These are phyloP conservation scores for Oncorhynchus mykiss DNA, from an alignment of 2,113 vertebrate genomes.

Conservation along the genomic window DNA sequence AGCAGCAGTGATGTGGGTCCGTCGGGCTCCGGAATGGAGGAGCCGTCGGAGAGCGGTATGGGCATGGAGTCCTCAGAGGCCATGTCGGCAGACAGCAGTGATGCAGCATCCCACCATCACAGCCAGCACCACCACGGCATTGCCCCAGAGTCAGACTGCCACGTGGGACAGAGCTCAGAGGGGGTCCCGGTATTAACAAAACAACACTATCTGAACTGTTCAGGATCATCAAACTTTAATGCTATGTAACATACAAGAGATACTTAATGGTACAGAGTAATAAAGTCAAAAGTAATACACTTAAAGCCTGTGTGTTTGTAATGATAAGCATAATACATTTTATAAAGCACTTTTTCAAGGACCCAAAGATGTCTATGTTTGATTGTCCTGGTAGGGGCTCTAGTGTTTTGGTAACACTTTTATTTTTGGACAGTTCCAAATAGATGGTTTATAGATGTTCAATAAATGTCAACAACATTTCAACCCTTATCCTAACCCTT, in stretches of 20 bases:
- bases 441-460: too few relatives aligned
- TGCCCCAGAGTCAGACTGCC: slow-evolving; percentile 80
- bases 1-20: slow-evolving; percentile 89
- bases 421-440: too few relatives aligned
- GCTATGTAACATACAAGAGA: too few relatives aligned
- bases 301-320: too few relatives aligned
- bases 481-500: too few relatives aligned
- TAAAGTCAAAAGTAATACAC: too few relatives aligned
- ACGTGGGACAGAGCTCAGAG: slow-evolving; percentile 91
- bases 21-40: slow-evolving; percentile 76
- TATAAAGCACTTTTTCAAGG: too few relatives aligned
- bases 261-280: too few relatives aligned
- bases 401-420: background rate
- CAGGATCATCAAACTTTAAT: too few relatives aligned
- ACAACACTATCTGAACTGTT: too few relatives aligned
- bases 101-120: slow-evolving; percentile 58
- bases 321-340: too few relatives aligned
- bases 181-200: slow-evolving; percentile 63
- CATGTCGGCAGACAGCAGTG: slow-evolving; percentile 92
- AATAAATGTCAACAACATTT: too few relatives aligned
- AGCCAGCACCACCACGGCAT: slow-evolving; percentile 3
- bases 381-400: background rate
- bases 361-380: background rate
- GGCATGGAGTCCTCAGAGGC: slow-evolving; percentile 88
- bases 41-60: slow-evolving; percentile 90